Percentiles rank a stretch among this genome's conserved stretches.
Evolutionary conservation across 2,888 invertebrate species (phyloP).

Genomic region (Heteropelma amictum): DNA sequence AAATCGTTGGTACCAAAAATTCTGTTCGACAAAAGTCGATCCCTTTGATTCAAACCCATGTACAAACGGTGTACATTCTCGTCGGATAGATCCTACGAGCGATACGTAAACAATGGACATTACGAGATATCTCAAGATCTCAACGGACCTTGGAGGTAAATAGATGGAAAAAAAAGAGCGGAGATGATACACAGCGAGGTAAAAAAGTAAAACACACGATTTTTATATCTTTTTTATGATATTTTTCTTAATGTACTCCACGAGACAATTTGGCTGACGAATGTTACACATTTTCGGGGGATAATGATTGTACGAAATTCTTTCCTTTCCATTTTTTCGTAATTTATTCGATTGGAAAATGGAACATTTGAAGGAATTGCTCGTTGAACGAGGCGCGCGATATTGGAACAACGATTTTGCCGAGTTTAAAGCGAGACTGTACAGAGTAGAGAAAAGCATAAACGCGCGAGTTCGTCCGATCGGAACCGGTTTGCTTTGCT

Average conservation of each 20-base stretch:
- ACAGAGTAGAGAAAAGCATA: conserved; percentile 26
- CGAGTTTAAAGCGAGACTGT: conserved; percentile 33
- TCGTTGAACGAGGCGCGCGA: no score
- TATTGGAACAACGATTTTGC: neutral
- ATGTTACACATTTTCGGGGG: no score
- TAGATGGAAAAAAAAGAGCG: neutral
- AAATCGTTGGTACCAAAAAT: no score
- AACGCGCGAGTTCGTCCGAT: conserved; percentile 44
- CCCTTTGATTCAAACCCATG: no score
- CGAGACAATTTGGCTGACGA: no score
- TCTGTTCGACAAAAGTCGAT: no score
- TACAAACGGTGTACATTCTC: neutral
- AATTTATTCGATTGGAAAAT: no score
- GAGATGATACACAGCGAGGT: neutral
- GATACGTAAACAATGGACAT: conserved; percentile 9
- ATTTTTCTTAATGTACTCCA: no score
- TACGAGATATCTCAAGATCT: neutral
- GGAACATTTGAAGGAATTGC: no score
- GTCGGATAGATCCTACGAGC: neutral
- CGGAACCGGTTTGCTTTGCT: conserved; percentile 45
- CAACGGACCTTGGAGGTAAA: neutral
- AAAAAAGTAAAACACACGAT: neutral
- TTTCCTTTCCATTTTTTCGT: no score
- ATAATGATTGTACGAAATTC: no score
- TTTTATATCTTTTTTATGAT: neutral